phyloP scores from a whole-genome alignment of 2,113 vertebrate genomes.

The Hypocryptadius cinnamomeus region DNA sequence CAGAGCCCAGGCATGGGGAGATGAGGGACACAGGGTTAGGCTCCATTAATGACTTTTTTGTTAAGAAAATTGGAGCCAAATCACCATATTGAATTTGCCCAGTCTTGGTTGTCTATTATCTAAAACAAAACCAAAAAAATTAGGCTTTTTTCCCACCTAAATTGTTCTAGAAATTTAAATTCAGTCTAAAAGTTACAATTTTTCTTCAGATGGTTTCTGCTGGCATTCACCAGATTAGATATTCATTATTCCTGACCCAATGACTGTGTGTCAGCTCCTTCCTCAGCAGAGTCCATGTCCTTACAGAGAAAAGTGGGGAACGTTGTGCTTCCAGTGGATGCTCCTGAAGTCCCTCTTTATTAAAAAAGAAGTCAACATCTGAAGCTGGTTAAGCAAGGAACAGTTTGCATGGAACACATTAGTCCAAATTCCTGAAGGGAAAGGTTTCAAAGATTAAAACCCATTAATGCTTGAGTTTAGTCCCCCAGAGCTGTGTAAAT shows the following conservation, averaged over 20 bases:
- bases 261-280: neutral
- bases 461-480: neutral
- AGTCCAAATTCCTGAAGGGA: neutral
- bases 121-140: neutral
- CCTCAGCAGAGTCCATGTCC: neutral
- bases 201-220: neutral
- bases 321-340: rapidly evolving
- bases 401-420: neutral
- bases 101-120: neutral
- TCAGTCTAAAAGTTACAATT: neutral
- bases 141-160: rapidly evolving
- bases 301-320: neutral
- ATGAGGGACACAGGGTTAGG: neutral
- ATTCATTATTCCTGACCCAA: neutral
- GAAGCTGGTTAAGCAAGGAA: neutral
- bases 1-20: neutral
- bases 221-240: neutral
- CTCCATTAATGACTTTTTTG: neutral
- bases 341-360: neutral
- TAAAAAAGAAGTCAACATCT: neutral
- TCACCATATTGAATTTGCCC: neutral
- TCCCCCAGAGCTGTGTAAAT: neutral
- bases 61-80: neutral
- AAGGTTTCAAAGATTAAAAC: neutral
- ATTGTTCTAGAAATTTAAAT: neutral